These are phyloP conservation scores for Xiphophorus couchianus DNA, from an alignment of 2,113 vertebrate genomes.

Conservation along the genomic window DNA sequence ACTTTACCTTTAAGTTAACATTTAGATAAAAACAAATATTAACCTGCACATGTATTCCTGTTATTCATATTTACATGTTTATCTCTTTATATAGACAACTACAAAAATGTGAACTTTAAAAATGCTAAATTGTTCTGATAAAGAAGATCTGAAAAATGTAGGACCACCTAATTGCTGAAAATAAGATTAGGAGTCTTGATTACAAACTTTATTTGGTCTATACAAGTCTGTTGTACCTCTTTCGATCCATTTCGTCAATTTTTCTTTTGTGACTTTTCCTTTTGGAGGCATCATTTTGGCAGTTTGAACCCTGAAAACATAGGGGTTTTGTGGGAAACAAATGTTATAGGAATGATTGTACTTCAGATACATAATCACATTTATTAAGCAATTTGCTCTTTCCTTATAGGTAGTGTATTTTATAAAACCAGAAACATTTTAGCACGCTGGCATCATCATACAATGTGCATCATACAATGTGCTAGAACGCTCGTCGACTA, in stretches of 20 bases:
- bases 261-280: background rate
- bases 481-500: background rate
- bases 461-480: background rate
- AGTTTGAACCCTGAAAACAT: background rate
- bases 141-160: background rate
- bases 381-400: background rate
- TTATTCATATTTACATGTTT: background rate
- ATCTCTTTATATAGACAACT: background rate
- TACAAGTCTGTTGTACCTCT: conserved; percentile 1
- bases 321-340: background rate
- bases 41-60: background rate
- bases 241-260: background rate
- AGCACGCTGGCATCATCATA: background rate
- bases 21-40: background rate
- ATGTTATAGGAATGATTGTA: background rate
- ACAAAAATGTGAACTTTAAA: too few relatives aligned
- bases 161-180: background rate
- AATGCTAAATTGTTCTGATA: background rate
- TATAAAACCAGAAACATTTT: too few relatives aligned
- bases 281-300: background rate
- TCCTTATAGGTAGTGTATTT: too few relatives aligned
- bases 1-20: too few relatives aligned
- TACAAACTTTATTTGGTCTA: background rate
- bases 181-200: background rate
- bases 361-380: background rate